phyloP scores from a whole-genome alignment of 2,113 vertebrate genomes.

The Saguinus imperator region DNA sequence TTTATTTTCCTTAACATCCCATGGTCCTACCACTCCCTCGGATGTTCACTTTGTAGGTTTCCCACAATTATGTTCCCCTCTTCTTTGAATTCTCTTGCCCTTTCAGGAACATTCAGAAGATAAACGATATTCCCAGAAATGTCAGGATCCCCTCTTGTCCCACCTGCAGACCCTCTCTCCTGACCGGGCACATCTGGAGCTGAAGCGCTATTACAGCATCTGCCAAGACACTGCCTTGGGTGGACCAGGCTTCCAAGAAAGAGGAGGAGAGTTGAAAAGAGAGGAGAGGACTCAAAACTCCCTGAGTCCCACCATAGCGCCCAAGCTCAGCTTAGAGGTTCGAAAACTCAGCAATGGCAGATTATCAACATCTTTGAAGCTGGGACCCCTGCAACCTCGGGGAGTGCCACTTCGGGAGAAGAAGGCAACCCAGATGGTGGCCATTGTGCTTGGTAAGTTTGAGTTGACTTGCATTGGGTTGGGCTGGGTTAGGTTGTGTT shows the following conservation, averaged over 20 bases:
- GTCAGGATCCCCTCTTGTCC: slow-evolving; percentile 72
- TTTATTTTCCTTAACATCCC: not conserved
- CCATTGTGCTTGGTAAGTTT: slow-evolving; percentile 94
- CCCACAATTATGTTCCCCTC: not conserved
- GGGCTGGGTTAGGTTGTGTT: not conserved
- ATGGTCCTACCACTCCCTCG: not conserved
- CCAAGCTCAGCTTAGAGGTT: slow-evolving; percentile 86
- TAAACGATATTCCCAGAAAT: slow-evolving; percentile 70
- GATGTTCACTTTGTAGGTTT: not conserved
- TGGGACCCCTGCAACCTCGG: slow-evolving; percentile 80
- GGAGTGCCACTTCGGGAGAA: slow-evolving; percentile 92
- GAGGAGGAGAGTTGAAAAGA: slow-evolving; percentile 69
- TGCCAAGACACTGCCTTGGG: slow-evolving; percentile 88
- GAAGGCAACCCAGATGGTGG: slow-evolving; percentile 97
- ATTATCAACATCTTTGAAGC: slow-evolving; percentile 86
- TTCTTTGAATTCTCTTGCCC: slow-evolving; percentile 31
- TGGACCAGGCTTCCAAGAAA: slow-evolving; percentile 80
- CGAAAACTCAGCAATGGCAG: slow-evolving; percentile 89
- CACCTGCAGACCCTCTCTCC: slow-evolving; percentile 78
- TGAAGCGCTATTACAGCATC: slow-evolving; percentile 91
- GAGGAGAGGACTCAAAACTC: slow-evolving; percentile 58
- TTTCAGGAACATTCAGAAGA: slow-evolving; percentile 79
- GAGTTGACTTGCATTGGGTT: not conserved
- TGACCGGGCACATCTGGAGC: slow-evolving; percentile 81
- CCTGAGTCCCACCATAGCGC: slow-evolving; percentile 71